Percentiles rank a stretch among this genome's conserved stretches.
Evolutionary conservation across 2,888 invertebrate species (phyloP).

Genomic region (Callosobruchus maculatus): DNA sequence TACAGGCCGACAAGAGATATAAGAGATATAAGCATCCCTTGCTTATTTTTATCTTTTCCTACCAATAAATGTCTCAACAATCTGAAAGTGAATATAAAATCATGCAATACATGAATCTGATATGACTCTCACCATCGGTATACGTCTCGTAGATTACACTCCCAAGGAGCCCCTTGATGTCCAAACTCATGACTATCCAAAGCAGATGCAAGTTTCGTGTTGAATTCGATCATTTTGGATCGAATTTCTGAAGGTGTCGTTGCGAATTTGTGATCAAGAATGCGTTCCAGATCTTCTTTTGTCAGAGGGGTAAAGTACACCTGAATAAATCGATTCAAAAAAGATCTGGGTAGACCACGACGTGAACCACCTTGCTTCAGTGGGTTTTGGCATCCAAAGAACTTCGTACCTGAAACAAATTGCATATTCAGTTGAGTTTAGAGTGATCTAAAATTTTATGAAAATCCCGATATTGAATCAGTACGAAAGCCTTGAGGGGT

Average conservation of each 20-base stretch:
- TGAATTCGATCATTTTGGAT: conserved; percentile 74
- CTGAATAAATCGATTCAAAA: conserved; percentile 95
- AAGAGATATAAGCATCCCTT: too few relatives aligned
- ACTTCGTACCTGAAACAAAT: conserved; percentile 60
- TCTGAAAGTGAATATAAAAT: too few relatives aligned
- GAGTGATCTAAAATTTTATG: too few relatives aligned
- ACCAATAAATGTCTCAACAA: too few relatives aligned
- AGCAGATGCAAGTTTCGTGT: conserved; percentile 63
- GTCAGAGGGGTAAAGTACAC: conserved; percentile 67
- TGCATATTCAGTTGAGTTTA: conserved; percentile 6
- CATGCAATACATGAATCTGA: neutral
- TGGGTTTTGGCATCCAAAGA: conserved; percentile 99
- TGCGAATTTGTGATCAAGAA: conserved; percentile 65
- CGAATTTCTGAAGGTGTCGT: conserved; percentile 59
- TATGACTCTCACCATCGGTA: conserved; percentile 84
- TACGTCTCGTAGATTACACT: conserved; percentile 94
- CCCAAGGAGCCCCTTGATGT: conserved; percentile 86
- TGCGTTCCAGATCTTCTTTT: conserved; percentile 63
- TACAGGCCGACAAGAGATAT: too few relatives aligned
- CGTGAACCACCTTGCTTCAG: conserved; percentile 92
- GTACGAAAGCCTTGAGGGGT: too few relatives aligned
- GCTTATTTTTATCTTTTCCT: too few relatives aligned
- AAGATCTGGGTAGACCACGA: conserved; percentile 93
- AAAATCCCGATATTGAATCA: too few relatives aligned
- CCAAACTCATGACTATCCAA: conserved; percentile 68